Percentiles rank a stretch among this genome's conserved stretches.
These are phyloP conservation scores for Stomatorhinus walkeri DNA, from an alignment of 2,797 vertebrate genomes.

Conservation along the genomic window DNA sequence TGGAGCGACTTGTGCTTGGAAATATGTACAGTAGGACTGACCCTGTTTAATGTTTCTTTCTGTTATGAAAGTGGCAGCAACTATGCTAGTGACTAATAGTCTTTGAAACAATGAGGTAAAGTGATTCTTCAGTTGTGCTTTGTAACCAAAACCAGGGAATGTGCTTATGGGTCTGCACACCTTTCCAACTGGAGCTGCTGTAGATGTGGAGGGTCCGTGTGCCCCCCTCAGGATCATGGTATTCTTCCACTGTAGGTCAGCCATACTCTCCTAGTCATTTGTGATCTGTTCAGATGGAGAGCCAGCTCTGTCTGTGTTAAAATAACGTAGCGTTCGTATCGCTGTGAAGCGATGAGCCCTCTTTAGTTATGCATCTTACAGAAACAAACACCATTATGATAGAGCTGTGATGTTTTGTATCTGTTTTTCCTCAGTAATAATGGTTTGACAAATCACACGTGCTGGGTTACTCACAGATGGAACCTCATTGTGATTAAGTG, in stretches of 20 bases:
- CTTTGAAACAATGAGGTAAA: neutral
- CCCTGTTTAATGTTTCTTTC: neutral
- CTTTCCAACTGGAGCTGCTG: slow-evolving; percentile 22
- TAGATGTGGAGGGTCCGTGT: slow-evolving; percentile 31
- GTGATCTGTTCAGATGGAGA: slow-evolving; percentile 23
- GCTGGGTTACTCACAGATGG: slow-evolving; percentile 22
- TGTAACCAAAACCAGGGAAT: neutral
- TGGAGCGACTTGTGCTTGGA: neutral
- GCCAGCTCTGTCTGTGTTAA: neutral
- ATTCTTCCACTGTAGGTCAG: slow-evolving; percentile 26
- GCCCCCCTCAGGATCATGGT: slow-evolving; percentile 30
- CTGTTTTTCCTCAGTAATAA: neutral
- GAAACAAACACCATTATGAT: neutral
- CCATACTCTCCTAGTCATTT: slow-evolving; percentile 29
- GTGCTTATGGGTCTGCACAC: slow-evolving; percentile 17
- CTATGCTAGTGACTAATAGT: neutral
- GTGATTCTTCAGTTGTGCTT: neutral
- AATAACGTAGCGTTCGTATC: neutral
- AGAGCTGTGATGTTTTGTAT: neutral
- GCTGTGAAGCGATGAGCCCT: neutral
- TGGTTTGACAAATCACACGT: neutral
- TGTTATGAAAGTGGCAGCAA: neutral
- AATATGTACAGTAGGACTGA: neutral
- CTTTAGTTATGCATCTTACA: neutral
- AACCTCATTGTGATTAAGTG: slow-evolving; percentile 4